These are phyloP conservation scores for cat (Felis catus) DNA, from an alignment of 2,113 vertebrate genomes.

Conservation along the genomic window DNA sequence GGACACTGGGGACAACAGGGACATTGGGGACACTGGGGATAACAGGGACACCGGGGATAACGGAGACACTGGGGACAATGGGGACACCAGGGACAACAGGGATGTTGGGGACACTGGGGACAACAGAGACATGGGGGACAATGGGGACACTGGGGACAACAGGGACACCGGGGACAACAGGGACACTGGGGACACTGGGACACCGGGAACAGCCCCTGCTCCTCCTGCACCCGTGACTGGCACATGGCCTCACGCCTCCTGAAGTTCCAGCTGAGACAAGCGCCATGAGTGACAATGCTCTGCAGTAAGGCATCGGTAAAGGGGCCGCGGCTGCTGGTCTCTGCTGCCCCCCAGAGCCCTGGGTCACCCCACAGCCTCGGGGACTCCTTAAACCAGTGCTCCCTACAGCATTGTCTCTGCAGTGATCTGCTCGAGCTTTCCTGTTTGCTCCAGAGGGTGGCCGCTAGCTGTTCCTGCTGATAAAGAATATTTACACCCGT, in stretches of 20 bases:
- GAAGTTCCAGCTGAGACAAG: not conserved
- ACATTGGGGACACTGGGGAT: too few relatives aligned
- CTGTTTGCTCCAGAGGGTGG: not conserved
- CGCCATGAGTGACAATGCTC: not conserved
- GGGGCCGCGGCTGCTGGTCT: slow-evolving; percentile 6
- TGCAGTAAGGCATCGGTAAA: not conserved
- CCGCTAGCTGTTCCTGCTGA: not conserved
- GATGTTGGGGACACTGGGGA: rapidly evolving
- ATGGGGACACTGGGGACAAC: rapidly evolving
- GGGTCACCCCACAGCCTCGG: not conserved
- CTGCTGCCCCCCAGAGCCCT: slow-evolving; percentile 59
- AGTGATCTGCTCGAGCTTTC: not conserved
- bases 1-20: too few relatives aligned
- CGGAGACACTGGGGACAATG: rapidly evolving
- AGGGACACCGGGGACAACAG: too few relatives aligned
- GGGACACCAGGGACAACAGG: rapidly evolving
- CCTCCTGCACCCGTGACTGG: not conserved
- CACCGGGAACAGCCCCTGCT: not conserved
- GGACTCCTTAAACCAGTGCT: not conserved
- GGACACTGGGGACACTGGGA: too few relatives aligned
- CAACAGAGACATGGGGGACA: rapidly evolving
- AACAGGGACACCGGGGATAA: rapidly evolving
- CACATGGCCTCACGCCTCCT: not conserved
- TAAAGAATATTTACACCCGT: not conserved
- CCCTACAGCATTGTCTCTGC: rapidly evolving